phyloP scores from a whole-genome alignment of 2,113 vertebrate genomes.

The Desmodus rotundus region DNA sequence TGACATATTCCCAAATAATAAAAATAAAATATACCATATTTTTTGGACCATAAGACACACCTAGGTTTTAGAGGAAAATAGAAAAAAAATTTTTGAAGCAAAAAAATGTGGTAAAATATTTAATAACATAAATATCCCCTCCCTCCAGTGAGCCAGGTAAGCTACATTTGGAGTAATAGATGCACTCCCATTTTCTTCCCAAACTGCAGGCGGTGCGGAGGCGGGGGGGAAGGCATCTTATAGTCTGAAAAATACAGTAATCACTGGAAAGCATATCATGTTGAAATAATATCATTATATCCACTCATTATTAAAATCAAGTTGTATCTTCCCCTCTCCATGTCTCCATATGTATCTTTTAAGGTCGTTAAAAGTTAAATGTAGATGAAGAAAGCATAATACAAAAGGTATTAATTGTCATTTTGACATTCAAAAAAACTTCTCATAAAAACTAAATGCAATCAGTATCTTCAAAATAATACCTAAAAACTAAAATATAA shows the following conservation, averaged over 20 bases:
- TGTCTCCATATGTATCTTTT: background rate
- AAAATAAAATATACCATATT: background rate
- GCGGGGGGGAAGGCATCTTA: no score
- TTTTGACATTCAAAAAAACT: background rate
- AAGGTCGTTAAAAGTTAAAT: background rate
- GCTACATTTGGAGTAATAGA: no score
- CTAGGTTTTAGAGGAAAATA: no score
- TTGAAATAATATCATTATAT: background rate
- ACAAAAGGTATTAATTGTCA: background rate
- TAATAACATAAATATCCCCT: no score
- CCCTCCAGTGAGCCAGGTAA: no score
- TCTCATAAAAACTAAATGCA: background rate
- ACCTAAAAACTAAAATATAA: slow-evolving; percentile 11
- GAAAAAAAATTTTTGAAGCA: no score
- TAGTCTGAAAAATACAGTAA: no score
- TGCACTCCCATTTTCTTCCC: no score
- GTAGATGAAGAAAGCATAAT: background rate
- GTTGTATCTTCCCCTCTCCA: background rate
- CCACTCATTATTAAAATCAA: background rate
- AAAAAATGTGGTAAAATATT: no score
- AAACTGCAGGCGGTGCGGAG: no score
- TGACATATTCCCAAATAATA: background rate
- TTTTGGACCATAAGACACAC: no score
- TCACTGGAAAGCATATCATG: background rate
- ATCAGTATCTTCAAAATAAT: background rate